phyloP scores from a whole-genome alignment of 2,888 invertebrate species.

The Agrotis puta region DNA sequence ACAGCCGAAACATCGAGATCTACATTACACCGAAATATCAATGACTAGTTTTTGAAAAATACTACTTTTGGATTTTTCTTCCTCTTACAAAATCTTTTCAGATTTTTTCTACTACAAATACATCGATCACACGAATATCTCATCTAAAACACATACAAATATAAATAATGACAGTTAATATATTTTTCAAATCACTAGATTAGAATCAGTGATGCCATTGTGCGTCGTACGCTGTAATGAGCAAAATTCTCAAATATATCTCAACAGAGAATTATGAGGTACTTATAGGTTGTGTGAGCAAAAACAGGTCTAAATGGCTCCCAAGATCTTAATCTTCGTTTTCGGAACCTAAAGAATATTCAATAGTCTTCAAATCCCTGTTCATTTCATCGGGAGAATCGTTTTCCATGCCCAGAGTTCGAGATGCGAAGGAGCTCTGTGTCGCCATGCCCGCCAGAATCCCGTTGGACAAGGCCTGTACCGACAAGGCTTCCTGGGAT shows the following conservation, averaged over 20 bases:
- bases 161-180: constrained; percentile 62
- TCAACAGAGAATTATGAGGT: constrained; percentile 72
- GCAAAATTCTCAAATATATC: constrained; percentile 62
- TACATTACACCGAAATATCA: constrained; percentile 69
- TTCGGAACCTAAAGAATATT: constrained; percentile 85
- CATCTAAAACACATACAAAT: constrained; percentile 72
- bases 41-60: constrained; percentile 74
- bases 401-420: constrained; percentile 78
- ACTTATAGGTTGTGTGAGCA: constrained; percentile 68
- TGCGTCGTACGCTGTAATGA: constrained; percentile 65
- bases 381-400: constrained; percentile 85
- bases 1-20: constrained; percentile 88
- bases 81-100: constrained; percentile 40
- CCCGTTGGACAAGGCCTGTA: constrained; percentile 87
- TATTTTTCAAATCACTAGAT: constrained; percentile 55
- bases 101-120: constrained; percentile 61
- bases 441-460: constrained; percentile 86
- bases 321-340: constrained; percentile 78
- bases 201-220: constrained; percentile 40
- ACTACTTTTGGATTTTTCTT: constrained; percentile 53
- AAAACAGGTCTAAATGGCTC: constrained; percentile 49
- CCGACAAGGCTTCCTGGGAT: constrained; percentile 86
- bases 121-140: constrained; percentile 72
- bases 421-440: constrained; percentile 79
- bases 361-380: constrained; percentile 80